Evolutionary conservation across 92 coral and sea anemone species (phyloP).

Genomic region (Paramuricea clavata): DNA sequence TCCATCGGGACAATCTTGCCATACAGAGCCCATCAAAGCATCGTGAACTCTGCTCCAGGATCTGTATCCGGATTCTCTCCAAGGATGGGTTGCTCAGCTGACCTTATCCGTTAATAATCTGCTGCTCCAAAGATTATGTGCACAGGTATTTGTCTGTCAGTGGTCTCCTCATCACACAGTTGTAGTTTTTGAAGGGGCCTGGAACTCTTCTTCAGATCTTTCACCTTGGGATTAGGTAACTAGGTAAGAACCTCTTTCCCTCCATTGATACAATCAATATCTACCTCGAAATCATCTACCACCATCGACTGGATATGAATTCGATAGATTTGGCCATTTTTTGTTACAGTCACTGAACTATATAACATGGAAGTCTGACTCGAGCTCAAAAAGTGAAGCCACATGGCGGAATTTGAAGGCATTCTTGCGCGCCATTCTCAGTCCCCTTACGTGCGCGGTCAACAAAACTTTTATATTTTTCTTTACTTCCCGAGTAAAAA

Average conservation of each 20-base stretch:
- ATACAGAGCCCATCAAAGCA: conserved; percentile 64
- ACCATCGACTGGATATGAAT: conserved; percentile 41
- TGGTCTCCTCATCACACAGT: conserved; percentile 48
- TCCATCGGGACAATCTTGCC: background rate
- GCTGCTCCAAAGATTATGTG: conserved; percentile 71
- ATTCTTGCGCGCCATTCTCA: too few relatives aligned
- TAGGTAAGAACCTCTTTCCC: conserved; percentile 16
- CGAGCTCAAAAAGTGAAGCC: too few relatives aligned
- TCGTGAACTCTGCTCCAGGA: conserved; percentile 75
- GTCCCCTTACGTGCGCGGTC: too few relatives aligned
- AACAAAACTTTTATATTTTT: too few relatives aligned
- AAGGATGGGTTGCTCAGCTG: conserved; percentile 56
- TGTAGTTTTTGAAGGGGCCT: conserved; percentile 24
- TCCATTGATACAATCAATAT: conserved; percentile 54
- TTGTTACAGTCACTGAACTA: conserved; percentile 11
- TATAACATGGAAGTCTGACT: too few relatives aligned
- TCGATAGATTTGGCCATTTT: conserved; percentile 35
- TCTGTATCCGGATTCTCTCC: conserved; percentile 72
- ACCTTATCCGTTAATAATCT: conserved; percentile 51
- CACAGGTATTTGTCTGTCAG: conserved; percentile 32
- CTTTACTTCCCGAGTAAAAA: too few relatives aligned
- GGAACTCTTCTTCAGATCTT: conserved; percentile 19
- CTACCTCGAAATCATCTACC: conserved; percentile 33
- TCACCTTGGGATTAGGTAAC: conserved; percentile 39
- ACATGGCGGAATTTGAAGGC: too few relatives aligned